Evolutionary conservation across 2,888 invertebrate species (phyloP), one percentile per base, ranked within the genome.

Genomic region (Tetheella fluctuosa): DNA sequence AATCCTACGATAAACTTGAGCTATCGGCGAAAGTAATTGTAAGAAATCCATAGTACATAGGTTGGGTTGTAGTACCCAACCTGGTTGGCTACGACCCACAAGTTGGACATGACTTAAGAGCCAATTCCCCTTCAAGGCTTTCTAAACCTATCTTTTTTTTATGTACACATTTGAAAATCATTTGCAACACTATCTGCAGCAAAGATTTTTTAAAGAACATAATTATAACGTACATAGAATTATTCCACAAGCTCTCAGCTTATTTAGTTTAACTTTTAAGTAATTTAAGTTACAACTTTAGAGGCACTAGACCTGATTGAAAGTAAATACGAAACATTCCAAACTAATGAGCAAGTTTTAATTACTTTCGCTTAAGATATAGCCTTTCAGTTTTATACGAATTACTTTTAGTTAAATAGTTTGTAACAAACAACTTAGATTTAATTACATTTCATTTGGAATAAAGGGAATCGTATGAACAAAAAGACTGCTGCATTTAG

Each of bases 291-390:
- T 70, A n/a, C 8, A n/a, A 61, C 64, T 63, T 57, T 65, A 59
- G 60, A 64, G 37, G 59, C 28, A 60, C 57, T 62, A 17, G 59
- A 60, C 70, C 55, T 60, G 59, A 64, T 69, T 25, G 54, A 61
- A 68, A 58, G 69, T 66, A 68, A 67, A 71, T 62, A 64, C 37
- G 57, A 42, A 17, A 57, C 52, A 42, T 58, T 58, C 17, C 23
- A n/a, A 72, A 68, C 64, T 68, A 68, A 67, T 65, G 64, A 63
- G 58, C 39, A 71, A 77, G 66, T 77, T 78, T 67, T 70, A 74
- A 78, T 77, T 69, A 67, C 61, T 69, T 76, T 68, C 60, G 56
- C 20, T 48, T 48, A 48, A 48, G 48, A 48, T 48, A 48, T 20
- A 48, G 48, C 48, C 20, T 48, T 48, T 48, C 48, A 48, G 48